Conservation (phyloP, 2,888 invertebrate species). For the Platynereis dumerilii region DNA sequence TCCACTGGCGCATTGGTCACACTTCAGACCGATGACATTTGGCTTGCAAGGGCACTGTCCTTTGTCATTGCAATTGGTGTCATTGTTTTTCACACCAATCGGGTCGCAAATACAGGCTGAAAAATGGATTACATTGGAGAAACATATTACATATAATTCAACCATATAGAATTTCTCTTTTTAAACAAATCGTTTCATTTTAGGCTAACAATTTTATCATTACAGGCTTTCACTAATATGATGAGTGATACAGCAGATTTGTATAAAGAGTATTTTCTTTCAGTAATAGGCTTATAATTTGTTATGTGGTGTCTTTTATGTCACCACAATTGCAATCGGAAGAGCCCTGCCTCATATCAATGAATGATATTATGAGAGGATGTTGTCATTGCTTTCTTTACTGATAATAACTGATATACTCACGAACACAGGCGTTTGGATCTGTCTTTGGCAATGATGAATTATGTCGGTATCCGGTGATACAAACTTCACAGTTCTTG, state of each 20-base stretch:
- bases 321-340: no score
- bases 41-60: conserved; percentile 45
- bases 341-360: no score
- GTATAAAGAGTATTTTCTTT: no score
- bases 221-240: no score
- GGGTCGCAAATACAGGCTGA: conserved; percentile 41
- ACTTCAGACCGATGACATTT: conserved; percentile 37
- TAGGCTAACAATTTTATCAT: no score
- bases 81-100: conserved; percentile 33
- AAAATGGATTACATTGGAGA: neutral
- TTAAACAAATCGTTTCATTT: no score
- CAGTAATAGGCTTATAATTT: no score
- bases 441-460: conserved; percentile 36
- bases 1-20: conserved; percentile 38
- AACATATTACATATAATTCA: neutral
- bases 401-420: conserved; percentile 5
- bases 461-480: conserved; percentile 40
- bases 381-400: no score
- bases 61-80: conserved; percentile 23
- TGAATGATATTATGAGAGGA: no score
- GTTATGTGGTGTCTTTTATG: no score
- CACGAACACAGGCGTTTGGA: conserved; percentile 39
- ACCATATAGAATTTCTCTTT: no score
- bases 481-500: conserved; percentile 40
- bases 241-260: no score